Conservation (phyloP, 2,888 invertebrate genomes). For the Aleiodes leptofemur region DNA sequence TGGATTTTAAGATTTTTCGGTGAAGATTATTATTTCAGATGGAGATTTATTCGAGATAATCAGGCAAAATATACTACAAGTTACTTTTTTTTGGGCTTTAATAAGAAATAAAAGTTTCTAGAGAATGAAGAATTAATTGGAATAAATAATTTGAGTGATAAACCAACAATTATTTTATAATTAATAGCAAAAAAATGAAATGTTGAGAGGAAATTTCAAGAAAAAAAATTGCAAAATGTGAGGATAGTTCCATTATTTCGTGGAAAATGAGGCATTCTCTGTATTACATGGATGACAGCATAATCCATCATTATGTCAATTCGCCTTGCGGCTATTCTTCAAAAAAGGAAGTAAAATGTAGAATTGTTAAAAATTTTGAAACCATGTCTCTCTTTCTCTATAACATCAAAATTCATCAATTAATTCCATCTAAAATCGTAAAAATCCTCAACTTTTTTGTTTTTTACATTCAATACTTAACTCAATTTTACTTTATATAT, state of each 20-base stretch:
- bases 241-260: background rate
- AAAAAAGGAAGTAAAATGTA: background rate
- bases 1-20: conserved; percentile 8
- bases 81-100: too few relatives aligned
- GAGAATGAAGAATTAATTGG: background rate
- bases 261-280: background rate
- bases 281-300: background rate
- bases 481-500: conserved; percentile 7
- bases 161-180: background rate
- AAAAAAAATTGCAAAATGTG: background rate
- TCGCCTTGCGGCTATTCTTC: background rate
- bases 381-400: background rate
- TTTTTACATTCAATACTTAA: conserved; percentile 5
- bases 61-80: background rate
- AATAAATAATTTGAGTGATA: background rate
- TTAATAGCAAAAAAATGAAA: background rate
- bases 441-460: conserved; percentile 9
- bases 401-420: conserved; percentile 1
- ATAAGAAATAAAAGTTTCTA: too few relatives aligned
- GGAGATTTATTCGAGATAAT: conserved; percentile 4
- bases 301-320: conserved; percentile 3
- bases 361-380: background rate
- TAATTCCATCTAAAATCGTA: conserved; percentile 23
- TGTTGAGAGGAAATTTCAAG: background rate
- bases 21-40: background rate